A percentile compares a stretch with the other conserved stretches of the same genome.
Conservation (phyloP, 2,113 vertebrate genomes). For the Scytalopus superciliaris region DNA sequence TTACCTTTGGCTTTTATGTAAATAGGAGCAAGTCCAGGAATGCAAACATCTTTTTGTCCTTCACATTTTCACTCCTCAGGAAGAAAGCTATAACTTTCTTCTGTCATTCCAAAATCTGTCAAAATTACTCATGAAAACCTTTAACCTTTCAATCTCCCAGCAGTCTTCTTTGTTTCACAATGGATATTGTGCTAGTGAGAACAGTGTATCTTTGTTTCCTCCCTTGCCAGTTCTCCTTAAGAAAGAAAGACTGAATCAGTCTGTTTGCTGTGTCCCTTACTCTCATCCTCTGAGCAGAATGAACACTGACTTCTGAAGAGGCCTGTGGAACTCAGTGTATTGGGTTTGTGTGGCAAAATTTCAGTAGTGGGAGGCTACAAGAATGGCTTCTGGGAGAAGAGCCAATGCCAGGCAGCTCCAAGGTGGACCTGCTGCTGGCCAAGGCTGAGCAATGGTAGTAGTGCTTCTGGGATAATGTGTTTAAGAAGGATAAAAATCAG, state of each 20-base stretch:
- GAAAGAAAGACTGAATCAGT: background rate
- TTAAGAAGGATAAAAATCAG: background rate
- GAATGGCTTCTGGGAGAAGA: background rate
- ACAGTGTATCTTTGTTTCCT: background rate
- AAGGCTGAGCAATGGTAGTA: accelerated
- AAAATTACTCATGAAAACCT: background rate
- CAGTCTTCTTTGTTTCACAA: background rate
- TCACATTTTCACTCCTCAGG: background rate
- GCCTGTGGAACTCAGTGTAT: background rate
- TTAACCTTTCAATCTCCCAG: slow-evolving; percentile 1
- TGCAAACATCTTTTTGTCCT: background rate
- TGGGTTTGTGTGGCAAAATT: background rate
- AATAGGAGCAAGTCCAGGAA: background rate
- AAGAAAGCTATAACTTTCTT: background rate
- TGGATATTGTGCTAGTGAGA: background rate
- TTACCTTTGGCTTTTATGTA: slow-evolving; percentile 30
- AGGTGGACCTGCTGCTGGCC: background rate
- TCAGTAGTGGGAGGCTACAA: background rate
- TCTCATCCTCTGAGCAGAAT: background rate
- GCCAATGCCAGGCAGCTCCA: background rate
- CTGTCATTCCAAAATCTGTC: background rate
- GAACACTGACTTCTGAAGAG: background rate
- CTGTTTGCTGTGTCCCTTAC: background rate
- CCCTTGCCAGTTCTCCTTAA: background rate
- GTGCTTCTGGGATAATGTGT: background rate